phyloP scores from a whole-genome alignment of 2,888 invertebrate species.

The Thereva unica region DNA sequence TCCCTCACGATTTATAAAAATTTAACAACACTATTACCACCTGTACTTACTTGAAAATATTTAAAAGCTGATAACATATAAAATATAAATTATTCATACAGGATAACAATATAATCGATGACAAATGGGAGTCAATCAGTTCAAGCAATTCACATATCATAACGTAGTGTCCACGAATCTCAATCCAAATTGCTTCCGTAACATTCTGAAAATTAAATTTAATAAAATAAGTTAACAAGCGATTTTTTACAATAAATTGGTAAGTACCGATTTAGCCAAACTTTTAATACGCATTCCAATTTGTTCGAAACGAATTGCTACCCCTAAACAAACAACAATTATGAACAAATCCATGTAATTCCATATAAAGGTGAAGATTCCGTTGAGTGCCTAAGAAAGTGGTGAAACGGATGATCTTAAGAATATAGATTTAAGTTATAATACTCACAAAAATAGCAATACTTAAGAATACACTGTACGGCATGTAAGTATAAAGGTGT shows the following conservation, averaged over 20 bases:
- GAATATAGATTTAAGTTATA: background rate
- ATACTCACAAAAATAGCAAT: constrained; percentile 47
- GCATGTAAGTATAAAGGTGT: constrained; percentile 49
- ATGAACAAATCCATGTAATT: constrained; percentile 75
- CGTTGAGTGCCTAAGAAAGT: background rate
- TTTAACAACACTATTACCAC: no score
- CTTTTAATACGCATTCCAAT: constrained; percentile 59
- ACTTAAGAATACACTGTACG: constrained; percentile 45
- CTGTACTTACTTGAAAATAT: constrained; percentile 56
- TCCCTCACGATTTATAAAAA: no score
- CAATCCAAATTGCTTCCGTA: constrained; percentile 62
- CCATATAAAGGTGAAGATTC: constrained; percentile 66
- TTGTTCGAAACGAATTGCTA: constrained; percentile 69
- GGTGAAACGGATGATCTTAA: constrained; percentile 46
- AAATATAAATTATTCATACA: constrained; percentile 75
- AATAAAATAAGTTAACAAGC: background rate
- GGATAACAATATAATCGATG: constrained; percentile 70
- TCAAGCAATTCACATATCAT: constrained; percentile 67
- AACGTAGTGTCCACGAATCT: constrained; percentile 71
- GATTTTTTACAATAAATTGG: no score
- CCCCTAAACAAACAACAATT: constrained; percentile 69
- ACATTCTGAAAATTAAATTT: constrained; percentile 44
- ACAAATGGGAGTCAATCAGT: constrained; percentile 65
- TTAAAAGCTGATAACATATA: constrained; percentile 72
- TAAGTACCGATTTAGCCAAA: no score